Percentiles rank a stretch among this genome's conserved stretches.
Evolutionary conservation across 2,113 vertebrate species (phyloP).

Genomic region (Mystacornis crossleyi): DNA sequence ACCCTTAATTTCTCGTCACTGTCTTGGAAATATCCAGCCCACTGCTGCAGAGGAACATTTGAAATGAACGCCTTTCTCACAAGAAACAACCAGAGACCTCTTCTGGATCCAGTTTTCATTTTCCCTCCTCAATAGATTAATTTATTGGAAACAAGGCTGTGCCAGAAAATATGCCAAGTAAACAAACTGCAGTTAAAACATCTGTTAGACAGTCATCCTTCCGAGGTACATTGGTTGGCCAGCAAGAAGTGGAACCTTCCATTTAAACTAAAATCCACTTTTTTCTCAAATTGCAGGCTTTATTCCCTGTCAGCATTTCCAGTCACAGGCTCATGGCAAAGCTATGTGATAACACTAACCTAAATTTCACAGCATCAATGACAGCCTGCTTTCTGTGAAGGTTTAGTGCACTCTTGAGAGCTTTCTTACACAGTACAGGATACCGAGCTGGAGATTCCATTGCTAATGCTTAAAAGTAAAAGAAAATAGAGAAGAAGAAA

Average conservation of each 20-base stretch:
- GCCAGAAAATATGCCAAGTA: background rate
- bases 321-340: background rate
- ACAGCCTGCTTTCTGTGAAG: constrained; percentile 79
- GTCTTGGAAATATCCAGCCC: background rate
- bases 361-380: constrained; percentile 79
- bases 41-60: background rate
- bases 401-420: constrained; percentile 81
- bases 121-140: background rate
- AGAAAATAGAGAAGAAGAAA: background rate
- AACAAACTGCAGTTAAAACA: background rate
- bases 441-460: constrained; percentile 88
- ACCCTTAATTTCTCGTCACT: background rate
- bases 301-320: background rate
- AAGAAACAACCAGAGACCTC: background rate
- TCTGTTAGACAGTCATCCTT: background rate
- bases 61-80: background rate
- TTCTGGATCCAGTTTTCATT: background rate
- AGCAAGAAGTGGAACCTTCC: background rate
- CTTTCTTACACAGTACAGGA: constrained; percentile 85
- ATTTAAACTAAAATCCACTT: background rate
- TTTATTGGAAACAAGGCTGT: background rate
- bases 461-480: constrained; percentile 79
- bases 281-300: background rate
- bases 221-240: background rate
- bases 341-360: constrained; percentile 71